Evolutionary conservation across 2,797 vertebrate species (phyloP).

Genomic region (Oreortyx pictus): DNA sequence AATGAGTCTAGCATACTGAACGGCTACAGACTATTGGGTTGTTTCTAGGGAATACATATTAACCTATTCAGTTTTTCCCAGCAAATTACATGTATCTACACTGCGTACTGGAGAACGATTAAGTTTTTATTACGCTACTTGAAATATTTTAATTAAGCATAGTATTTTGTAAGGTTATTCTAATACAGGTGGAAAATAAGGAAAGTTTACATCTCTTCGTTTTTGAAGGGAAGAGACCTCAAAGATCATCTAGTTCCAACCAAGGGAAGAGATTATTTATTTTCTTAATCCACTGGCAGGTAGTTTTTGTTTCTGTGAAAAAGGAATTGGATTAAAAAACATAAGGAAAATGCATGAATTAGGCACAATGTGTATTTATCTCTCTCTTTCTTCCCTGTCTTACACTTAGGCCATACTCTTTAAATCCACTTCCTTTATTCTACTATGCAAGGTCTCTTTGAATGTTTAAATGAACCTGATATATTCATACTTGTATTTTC

Average conservation of each 20-base stretch:
- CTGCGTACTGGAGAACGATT: not conserved
- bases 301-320: not conserved
- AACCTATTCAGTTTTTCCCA: slow-evolving; percentile 43
- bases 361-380: not conserved
- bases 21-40: slow-evolving; percentile 44
- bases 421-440: not conserved
- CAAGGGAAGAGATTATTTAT: not conserved
- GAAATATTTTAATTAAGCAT: slow-evolving; percentile 57
- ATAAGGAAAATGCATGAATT: not conserved
- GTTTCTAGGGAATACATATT: slow-evolving; percentile 60
- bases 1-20: slow-evolving; percentile 34
- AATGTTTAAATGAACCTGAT: not conserved
- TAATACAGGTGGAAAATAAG: not conserved
- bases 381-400: not conserved
- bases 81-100: slow-evolving; percentile 38
- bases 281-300: not conserved
- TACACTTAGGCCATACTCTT: not conserved
- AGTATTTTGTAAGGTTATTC: slow-evolving; percentile 15
- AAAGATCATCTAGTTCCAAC: too few species aligned
- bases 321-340: not conserved
- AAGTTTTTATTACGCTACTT: slow-evolving; percentile 46
- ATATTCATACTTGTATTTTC: not conserved
- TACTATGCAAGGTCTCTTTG: not conserved
- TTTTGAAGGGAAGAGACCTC: not conserved
- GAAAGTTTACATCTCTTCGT: not conserved